These are phyloP conservation scores for Colletes latitarsis DNA, from an alignment of 1,140 invertebrate species.

Conservation along the genomic window DNA sequence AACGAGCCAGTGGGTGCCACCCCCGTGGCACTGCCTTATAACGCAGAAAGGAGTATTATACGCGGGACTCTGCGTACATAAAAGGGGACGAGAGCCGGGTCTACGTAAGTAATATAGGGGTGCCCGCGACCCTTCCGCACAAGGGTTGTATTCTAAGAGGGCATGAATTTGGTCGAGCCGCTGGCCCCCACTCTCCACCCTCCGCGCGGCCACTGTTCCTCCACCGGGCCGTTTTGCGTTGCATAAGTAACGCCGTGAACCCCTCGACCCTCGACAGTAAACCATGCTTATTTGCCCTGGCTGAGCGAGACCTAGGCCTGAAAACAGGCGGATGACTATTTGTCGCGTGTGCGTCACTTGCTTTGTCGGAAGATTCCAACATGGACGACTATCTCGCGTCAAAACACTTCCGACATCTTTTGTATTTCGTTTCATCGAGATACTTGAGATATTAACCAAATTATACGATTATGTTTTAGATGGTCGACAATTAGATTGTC, in stretches of 20 bases:
- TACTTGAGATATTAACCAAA: no score
- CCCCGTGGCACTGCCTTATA: slow-evolving; percentile 55
- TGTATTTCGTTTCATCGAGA: no score
- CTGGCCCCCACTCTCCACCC: slow-evolving; percentile 28
- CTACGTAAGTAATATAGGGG: slow-evolving; percentile 77
- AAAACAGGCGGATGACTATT: slow-evolving; percentile 65
- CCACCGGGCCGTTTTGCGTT: slow-evolving; percentile 69
- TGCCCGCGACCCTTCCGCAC: slow-evolving; percentile 73
- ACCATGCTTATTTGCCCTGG: slow-evolving; percentile 74
- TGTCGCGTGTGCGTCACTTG: slow-evolving; percentile 64
- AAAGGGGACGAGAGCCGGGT: slow-evolving; percentile 69
- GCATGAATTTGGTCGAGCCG: slow-evolving; percentile 75
- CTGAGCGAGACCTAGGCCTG: slow-evolving; percentile 35
- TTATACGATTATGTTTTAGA: no score
- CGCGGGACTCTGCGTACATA: slow-evolving; percentile 64
- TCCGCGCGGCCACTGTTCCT: slow-evolving; percentile 24
- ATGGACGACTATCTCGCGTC: no score
- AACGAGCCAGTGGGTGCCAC: slow-evolving; percentile 53
- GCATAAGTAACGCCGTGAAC: slow-evolving; percentile 75
- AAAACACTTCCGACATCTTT: no score
- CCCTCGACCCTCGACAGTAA: slow-evolving; percentile 69
- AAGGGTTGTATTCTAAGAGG: slow-evolving; percentile 76
- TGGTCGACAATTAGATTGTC: background rate
- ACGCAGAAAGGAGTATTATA: slow-evolving; percentile 66
- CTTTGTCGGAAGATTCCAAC: slow-evolving; percentile 22